A percentile compares a stretch with the other conserved stretches of the same genome.
Conservation (phyloP, 1,140 invertebrate genomes). For the Drosophila miranda region DNA sequence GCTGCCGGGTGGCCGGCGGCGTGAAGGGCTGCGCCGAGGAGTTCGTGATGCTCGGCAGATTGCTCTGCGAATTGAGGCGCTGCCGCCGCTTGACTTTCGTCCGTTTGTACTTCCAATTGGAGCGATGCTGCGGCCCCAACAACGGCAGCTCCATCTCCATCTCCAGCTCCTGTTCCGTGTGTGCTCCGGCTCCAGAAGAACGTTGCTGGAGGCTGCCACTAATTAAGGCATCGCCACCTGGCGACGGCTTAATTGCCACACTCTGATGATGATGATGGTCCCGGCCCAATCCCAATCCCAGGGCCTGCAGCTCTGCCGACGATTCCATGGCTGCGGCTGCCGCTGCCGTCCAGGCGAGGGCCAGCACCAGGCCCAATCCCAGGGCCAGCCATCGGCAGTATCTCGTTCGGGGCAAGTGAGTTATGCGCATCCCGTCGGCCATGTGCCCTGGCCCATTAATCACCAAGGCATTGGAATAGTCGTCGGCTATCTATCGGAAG, state of each 20-base stretch:
- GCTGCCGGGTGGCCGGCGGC: slow-evolving; percentile 48
- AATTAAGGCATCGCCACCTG: slow-evolving; percentile 34
- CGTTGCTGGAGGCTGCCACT: slow-evolving; percentile 9
- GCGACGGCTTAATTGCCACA: slow-evolving; percentile 36
- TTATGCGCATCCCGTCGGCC: slow-evolving; percentile 76
- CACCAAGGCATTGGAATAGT: slow-evolving; percentile 65
- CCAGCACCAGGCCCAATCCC: slow-evolving; percentile 30
- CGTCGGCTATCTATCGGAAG: slow-evolving; percentile 25
- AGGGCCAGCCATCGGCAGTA: slow-evolving; percentile 48
- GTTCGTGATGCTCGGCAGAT: slow-evolving; percentile 53
- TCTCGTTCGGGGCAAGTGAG: slow-evolving; percentile 52
- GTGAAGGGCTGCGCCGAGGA: slow-evolving; percentile 17
- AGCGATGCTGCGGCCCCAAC: slow-evolving; percentile 2
- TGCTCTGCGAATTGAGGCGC: slow-evolving; percentile 64
- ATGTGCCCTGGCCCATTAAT: slow-evolving; percentile 75
- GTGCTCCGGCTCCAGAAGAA: too few relatives aligned
- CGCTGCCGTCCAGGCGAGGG: slow-evolving; percentile 43
- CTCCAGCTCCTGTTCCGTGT: neutral
- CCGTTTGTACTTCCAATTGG: slow-evolving; percentile 59
- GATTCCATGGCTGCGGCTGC: slow-evolving; percentile 61
- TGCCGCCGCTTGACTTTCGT: slow-evolving; percentile 77
- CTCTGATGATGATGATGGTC: slow-evolving; percentile 1
- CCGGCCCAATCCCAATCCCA: slow-evolving; percentile 1
- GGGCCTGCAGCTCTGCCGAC: slow-evolving; percentile 55
- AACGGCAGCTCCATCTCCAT: neutral